These are phyloP conservation scores for Acropora yongei DNA, from an alignment of 64 coral and sea anemone species.

Conservation along the genomic window DNA sequence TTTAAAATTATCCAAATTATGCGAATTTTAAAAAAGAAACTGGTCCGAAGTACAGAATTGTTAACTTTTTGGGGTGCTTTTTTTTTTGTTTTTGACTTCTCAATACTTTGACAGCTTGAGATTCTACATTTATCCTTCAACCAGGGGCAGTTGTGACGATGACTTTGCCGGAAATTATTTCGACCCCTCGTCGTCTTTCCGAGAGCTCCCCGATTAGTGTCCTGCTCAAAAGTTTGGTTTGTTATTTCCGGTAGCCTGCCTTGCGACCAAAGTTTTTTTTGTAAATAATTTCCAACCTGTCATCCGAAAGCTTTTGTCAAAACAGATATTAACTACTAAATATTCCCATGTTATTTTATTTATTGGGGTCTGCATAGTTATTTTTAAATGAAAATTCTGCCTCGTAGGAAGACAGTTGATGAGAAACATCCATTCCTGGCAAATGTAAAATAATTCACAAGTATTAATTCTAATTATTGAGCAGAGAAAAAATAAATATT, in stretches of 20 bases:
- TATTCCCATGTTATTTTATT: slow-evolving; percentile 34
- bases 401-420: background rate
- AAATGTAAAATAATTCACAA: slow-evolving; percentile 10
- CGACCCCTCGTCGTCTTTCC: too few species aligned
- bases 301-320: background rate
- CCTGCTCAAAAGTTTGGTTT: background rate
- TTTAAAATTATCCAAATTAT: slow-evolving; percentile 18
- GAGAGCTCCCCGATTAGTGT: background rate
- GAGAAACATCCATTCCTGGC: background rate
- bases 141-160: too few species aligned
- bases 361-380: slow-evolving; percentile 9
- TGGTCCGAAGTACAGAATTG: background rate
- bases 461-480: background rate
- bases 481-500: background rate
- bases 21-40: background rate
- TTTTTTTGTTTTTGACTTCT: background rate
- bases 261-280: background rate
- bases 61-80: background rate
- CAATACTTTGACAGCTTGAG: background rate
- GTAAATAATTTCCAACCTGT: slow-evolving; percentile 19
- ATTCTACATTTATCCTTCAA: too few species aligned
- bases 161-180: too few species aligned
- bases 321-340: background rate
- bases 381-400: background rate
- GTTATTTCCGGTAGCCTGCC: background rate